Percentiles rank a stretch among this genome's conserved stretches.
These are phyloP conservation scores for Crocidura indochinensis DNA, from an alignment of 2,797 vertebrate species.

Conservation along the genomic window DNA sequence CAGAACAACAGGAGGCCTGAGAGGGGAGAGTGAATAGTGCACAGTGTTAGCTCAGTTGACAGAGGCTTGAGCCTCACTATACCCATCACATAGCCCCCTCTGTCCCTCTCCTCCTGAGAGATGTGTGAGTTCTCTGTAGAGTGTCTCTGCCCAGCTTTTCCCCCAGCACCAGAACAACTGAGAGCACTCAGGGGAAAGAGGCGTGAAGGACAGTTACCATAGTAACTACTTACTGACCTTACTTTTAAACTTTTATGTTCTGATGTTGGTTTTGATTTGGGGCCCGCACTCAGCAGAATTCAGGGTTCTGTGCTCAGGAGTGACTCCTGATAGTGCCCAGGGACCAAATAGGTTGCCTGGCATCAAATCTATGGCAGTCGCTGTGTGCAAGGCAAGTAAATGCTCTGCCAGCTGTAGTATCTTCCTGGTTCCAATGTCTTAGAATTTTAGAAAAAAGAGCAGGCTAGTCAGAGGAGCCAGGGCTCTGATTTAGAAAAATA, in stretches of 20 bases:
- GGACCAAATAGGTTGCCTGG: no score
- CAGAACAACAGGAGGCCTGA: neutral
- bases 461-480: neutral
- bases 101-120: neutral
- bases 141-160: neutral
- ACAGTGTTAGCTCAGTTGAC: no score
- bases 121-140: fast-evolving
- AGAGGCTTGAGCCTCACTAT: no score
- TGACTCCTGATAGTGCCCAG: no score
- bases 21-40: neutral
- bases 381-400: no score
- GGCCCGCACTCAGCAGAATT: no score
- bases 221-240: slow-evolving; percentile 31
- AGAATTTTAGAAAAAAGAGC: slow-evolving; percentile 40
- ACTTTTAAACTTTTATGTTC: slow-evolving; percentile 36
- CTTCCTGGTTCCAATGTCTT: no score
- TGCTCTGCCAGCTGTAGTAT: no score
- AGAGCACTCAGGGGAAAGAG: neutral
- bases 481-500: slow-evolving; percentile 41
- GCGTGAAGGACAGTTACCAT: neutral
- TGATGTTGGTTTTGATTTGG: no score
- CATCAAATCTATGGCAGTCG: neutral
- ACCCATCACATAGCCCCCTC: neutral
- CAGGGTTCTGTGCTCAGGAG: no score
- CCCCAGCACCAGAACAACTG: neutral